A percentile compares a stretch with the other conserved stretches of the same genome.
Conservation (phyloP, 2,888 invertebrate species). For the Ametastegia equiseti region DNA sequence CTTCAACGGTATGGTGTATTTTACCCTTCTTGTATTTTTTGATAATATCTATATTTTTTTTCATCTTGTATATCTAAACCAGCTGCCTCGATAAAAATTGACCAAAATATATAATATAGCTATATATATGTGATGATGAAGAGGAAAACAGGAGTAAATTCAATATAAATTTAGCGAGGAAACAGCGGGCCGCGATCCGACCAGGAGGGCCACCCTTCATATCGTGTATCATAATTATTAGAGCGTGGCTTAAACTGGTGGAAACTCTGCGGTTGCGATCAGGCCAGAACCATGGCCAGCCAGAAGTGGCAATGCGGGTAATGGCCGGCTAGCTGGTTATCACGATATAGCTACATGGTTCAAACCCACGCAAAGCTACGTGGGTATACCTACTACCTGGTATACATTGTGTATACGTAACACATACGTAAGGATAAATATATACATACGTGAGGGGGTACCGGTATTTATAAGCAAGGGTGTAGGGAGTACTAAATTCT, state of each 20-base stretch:
- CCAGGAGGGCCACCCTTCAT: slow-evolving; percentile 17
- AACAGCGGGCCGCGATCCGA: neutral
- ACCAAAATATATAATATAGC: neutral
- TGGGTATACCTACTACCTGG: too few relatives aligned
- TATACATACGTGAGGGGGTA: neutral
- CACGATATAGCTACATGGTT: slow-evolving; percentile 27
- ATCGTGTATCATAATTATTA: slow-evolving; percentile 72
- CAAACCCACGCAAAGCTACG: slow-evolving; percentile 15
- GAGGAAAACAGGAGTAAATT: slow-evolving; percentile 30
- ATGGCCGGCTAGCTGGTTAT: slow-evolving; percentile 37
- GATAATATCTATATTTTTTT: too few relatives aligned
- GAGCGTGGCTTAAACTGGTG: slow-evolving; percentile 61
- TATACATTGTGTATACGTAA: neutral
- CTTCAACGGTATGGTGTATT: neutral
- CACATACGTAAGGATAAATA: neutral
- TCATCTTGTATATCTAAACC: neutral
- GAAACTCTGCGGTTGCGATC: slow-evolving; percentile 47
- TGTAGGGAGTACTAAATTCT: slow-evolving; percentile 33
- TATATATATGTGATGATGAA: too few relatives aligned
- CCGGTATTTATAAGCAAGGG: slow-evolving; percentile 24
- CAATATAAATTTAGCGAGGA: slow-evolving; percentile 13
- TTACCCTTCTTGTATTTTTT: neutral
- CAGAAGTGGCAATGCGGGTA: slow-evolving; percentile 46
- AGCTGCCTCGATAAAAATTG: neutral
- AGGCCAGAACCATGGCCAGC: slow-evolving; percentile 24